Evolutionary conservation across 2,888 invertebrate species (phyloP), one percentile per base, ranked within the genome.

Genomic region (Cenopis cana): DNA sequence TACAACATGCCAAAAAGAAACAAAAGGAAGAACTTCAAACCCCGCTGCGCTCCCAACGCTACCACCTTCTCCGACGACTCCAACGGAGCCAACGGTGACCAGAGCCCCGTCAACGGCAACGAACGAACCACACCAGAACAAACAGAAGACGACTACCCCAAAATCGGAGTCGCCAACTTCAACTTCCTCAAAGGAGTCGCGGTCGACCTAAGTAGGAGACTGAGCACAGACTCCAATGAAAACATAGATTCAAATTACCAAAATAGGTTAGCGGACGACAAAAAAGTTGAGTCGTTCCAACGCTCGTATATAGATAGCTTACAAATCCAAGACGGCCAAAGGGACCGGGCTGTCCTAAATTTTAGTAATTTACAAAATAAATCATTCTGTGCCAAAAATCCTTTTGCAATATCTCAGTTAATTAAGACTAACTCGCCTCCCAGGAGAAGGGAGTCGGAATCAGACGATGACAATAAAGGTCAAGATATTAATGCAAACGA

Each of bases 21-120:
- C 91, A 96, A 96, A 80, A 91, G 97, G 77, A 97, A 97, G 87
- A 96, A 97, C 86, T 96, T 97, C 88, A 95, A 96, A 80, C 97
- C 97, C 0, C 92, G 97, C 79, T 97, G 96, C 86, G 93, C 94
- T 72, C 96, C 96, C 2, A 95, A 94, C 74, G 86, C 93, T 20
- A 89, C 91, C 0, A 84, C 89, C 0, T 93, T 91, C 79, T 93
- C 94, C 8, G 94, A 94, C 66, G 93, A 94, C 73, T 92, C 92
- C 0, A 89, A 91, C n/a, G 91, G 88, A 72, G 89, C 81, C 1
- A 84, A 87, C 73, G 86, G 84, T 71, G 85, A 87, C 65, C 77
- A 80, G 49, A 90, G 91, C 75, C 89, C 87, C 33, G 76, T 91
- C 52, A 93, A 93, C 59, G 92, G 92, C 38, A 89, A 89, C 72